Conservation (phyloP, 2,113 vertebrate genomes). For the Salvelinus namaycush region DNA sequence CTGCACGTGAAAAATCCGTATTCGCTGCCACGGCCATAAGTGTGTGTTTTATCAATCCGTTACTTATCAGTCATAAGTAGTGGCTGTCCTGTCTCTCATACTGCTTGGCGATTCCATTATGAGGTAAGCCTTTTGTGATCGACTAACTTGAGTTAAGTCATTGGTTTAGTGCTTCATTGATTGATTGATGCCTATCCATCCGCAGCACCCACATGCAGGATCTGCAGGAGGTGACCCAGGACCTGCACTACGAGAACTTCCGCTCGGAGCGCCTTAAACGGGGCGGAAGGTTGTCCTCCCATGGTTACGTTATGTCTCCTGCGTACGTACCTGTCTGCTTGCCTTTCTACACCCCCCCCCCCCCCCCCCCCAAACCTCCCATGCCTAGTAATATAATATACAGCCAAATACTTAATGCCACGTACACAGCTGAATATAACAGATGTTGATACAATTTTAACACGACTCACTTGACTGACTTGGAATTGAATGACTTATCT, state of each 20-base stretch:
- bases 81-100: no score
- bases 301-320: constrained; percentile 71
- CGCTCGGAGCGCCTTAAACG: constrained; percentile 96
- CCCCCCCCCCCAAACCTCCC: constrained; percentile 5
- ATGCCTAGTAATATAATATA: not conserved
- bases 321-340: constrained; percentile 65
- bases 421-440: not conserved
- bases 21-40: no score
- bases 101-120: no score
- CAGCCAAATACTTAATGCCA: not conserved
- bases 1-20: no score
- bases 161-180: constrained; percentile 23
- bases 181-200: not conserved
- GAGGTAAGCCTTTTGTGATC: no score
- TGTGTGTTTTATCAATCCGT: no score
- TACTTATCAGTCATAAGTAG: no score
- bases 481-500: not conserved
- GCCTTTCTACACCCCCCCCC: constrained; percentile 57
- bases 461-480: no score
- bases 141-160: not conserved
- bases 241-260: constrained; percentile 99
- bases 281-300: constrained; percentile 88
- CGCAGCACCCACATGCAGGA: constrained; percentile 97
- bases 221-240: constrained; percentile 98
- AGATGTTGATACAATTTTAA: not conserved